Conservation (phyloP, 2,113 vertebrate genomes). For the Mola mola region DNA sequence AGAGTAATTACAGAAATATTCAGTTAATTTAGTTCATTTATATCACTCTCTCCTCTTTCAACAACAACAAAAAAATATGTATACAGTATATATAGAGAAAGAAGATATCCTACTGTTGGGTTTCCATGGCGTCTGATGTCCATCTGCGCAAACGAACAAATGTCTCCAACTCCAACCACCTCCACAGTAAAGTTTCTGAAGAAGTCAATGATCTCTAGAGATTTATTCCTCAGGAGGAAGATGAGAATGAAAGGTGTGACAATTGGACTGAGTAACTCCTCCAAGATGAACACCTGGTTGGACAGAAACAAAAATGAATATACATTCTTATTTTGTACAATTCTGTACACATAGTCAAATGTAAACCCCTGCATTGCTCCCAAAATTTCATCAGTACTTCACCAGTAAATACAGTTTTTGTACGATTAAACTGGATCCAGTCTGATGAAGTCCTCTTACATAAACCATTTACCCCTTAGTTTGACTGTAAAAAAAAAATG, state of each 20-base stretch:
- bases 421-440: background rate
- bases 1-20: no score
- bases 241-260: slow-evolving; percentile 97
- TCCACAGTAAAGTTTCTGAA: slow-evolving; percentile 98
- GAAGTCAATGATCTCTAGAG: slow-evolving; percentile 97
- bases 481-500: background rate
- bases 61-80: no score
- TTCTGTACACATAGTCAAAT: background rate
- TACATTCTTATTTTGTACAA: background rate
- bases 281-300: slow-evolving; percentile 93
- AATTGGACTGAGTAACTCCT: slow-evolving; percentile 95
- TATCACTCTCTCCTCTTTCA: no score
- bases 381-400: no score
- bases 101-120: slow-evolving; percentile 85
- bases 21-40: no score
- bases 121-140: slow-evolving; percentile 97
- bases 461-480: background rate
- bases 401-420: no score
- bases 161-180: slow-evolving; percentile 97
- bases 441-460: background rate
- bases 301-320: slow-evolving; percentile 12
- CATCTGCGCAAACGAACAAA: slow-evolving; percentile 99
- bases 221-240: slow-evolving; percentile 91
- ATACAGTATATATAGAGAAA: background rate
- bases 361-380: no score